Percentiles rank a stretch among this genome's conserved stretches.
These are phyloP conservation scores for Drosophila tanythrix DNA, from an alignment of 2,888 invertebrate genomes.

Conservation along the genomic window DNA sequence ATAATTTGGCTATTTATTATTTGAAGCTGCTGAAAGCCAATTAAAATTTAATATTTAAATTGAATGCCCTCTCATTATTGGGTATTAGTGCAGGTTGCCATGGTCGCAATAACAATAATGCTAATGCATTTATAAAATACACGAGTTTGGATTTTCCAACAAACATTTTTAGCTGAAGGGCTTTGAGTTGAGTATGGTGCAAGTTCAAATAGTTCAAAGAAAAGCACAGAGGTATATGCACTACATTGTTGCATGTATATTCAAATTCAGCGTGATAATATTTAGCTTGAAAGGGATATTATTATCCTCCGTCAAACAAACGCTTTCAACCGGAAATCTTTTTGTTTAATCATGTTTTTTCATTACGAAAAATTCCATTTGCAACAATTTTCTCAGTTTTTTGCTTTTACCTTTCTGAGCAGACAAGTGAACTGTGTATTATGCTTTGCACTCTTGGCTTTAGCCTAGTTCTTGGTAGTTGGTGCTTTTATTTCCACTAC, in stretches of 20 bases:
- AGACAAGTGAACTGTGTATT: constrained; percentile 14
- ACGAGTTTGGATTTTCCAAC: background rate
- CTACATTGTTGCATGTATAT: background rate
- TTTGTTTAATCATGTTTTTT: background rate
- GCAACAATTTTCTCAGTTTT: background rate
- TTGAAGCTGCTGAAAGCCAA: constrained; percentile 9
- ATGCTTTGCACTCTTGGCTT: constrained; percentile 5
- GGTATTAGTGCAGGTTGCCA: background rate
- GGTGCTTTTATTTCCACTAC: constrained; percentile 12
- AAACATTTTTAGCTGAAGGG: background rate
- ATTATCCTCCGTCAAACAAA: too few species aligned
- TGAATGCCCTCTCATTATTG: background rate
- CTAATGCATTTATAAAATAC: too few species aligned
- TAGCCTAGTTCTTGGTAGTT: constrained; percentile 4
- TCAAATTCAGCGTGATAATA: background rate
- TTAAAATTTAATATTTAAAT: constrained; percentile 30
- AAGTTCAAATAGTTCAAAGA: background rate
- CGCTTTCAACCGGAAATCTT: background rate
- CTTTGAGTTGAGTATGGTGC: background rate
- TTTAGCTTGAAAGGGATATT: background rate
- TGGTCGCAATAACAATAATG: background rate
- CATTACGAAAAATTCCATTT: constrained; percentile 5
- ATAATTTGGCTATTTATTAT: constrained; percentile 19
- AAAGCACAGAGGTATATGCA: background rate
- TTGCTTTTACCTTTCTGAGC: constrained; percentile 4